Evolutionary conservation across 2,888 invertebrate genomes (phyloP), one percentile per base, ranked within the genome.

Genomic region (Drosophila peninsularis): DNA sequence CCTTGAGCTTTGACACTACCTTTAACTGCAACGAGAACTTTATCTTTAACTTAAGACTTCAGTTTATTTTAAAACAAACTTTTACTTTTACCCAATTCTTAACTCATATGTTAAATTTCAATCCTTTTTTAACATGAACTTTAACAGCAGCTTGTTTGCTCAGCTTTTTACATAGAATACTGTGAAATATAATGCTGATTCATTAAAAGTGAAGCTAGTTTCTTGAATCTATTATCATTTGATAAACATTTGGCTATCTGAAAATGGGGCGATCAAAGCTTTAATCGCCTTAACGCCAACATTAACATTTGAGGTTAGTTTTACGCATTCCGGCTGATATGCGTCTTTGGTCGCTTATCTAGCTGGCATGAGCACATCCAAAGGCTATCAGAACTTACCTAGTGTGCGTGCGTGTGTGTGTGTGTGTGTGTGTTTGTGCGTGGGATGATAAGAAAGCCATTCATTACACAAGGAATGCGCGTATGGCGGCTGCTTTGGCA

Each of bases 401-500:
- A 10, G 24, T 24, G 19, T 19, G 19, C 30, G 32, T 34, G n/a
- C n/a, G 24, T 5, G 24, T 5, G 24, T 5, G 24, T 0, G 24
- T 7, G 24, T 19, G 17, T n/a, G 21, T 13, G 32, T 27, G n/a
- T 34, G 24, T 19, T 27, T 21, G 53, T 17, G 17, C 13, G 44
- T 30, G 37, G 9, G 42, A 24, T 13, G 75, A 75, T 75, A 75
- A 75, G 67, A 52, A 39, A 24, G 50, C 47, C 74, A 71, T 71
- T 71, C 76, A 71, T 75, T 75, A 67, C 75, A 75, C 71, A 71
- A 71, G 67, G 76, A 75, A 75, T 75, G 67, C 62, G 69, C 70
- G 45, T 36, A 50, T 54, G 49, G 44, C 30, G 36, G 24, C 27
- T 54, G 54, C 61, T 39, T 60, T 45, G 17, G 5, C 58, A 11